These are phyloP conservation scores for Mechanitis messenoides DNA, from an alignment of 2,888 invertebrate genomes.

Conservation along the genomic window DNA sequence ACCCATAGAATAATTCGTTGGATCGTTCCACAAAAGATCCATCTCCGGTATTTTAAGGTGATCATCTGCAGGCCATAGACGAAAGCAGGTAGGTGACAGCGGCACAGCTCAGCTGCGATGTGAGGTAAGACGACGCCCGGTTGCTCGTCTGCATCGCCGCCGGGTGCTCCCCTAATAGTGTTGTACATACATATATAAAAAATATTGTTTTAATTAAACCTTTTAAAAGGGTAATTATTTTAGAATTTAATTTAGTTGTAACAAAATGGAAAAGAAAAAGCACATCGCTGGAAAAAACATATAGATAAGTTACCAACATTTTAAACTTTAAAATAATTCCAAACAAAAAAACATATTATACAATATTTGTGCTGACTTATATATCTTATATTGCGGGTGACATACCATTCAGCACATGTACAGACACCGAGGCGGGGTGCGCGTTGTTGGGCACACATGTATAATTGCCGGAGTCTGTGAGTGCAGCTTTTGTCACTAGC, in stretches of 20 bases:
- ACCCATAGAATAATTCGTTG: background rate
- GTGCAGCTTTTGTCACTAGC: conserved; percentile 89
- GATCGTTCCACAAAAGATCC: conserved; percentile 26
- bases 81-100: conserved; percentile 64
- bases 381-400: conserved; percentile 7
- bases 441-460: conserved; percentile 92
- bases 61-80: conserved; percentile 70
- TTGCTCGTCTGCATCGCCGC: conserved; percentile 89
- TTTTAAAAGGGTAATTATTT: too few species aligned
- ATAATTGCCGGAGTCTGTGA: conserved; percentile 92
- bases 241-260: too few species aligned
- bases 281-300: too few species aligned
- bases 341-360: too few species aligned
- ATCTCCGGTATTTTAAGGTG: conserved; percentile 35
- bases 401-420: conserved; percentile 90
- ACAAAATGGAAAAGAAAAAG: too few species aligned
- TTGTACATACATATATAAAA: conserved; percentile 6
- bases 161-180: conserved; percentile 84
- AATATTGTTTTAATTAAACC: too few species aligned
- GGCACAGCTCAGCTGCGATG: conserved; percentile 69
- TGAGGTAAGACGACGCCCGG: conserved; percentile 69
- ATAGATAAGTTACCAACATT: too few species aligned
- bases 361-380: too few species aligned
- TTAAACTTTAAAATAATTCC: too few species aligned
- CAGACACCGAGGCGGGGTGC: conserved; percentile 87